phyloP scores from a whole-genome alignment of 2,797 vertebrate species.

The Microctenopoma stevenorrisi region DNA sequence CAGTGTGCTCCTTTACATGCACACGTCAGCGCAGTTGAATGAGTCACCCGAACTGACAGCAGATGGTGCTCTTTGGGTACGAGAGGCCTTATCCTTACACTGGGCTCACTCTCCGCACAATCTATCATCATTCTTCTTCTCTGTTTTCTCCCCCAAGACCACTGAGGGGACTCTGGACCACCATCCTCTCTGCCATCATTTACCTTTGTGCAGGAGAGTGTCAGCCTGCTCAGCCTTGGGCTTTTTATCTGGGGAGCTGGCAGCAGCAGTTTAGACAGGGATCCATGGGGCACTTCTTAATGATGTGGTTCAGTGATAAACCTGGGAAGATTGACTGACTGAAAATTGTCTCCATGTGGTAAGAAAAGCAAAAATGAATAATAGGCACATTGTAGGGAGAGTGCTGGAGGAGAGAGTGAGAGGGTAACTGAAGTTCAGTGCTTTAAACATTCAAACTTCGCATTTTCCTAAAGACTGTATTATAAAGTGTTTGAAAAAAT shows the following conservation, averaged over 20 bases:
- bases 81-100: conserved; percentile 69
- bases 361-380: conserved; percentile 40
- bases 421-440: conserved; percentile 46
- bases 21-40: conserved; percentile 70
- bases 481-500: conserved; percentile 23
- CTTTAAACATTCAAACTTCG: conserved; percentile 61
- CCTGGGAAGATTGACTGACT: conserved; percentile 67
- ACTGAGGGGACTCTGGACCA: conserved; percentile 78
- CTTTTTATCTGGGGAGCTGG: conserved; percentile 75
- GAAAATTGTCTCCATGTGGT: conserved; percentile 53
- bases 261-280: conserved; percentile 73
- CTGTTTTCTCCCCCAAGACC: conserved; percentile 69
- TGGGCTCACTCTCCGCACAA: conserved; percentile 70
- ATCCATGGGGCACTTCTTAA: conserved; percentile 77
- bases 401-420: conserved; percentile 39
- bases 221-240: conserved; percentile 78
- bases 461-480: conserved; percentile 49
- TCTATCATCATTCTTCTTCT: conserved; percentile 81
- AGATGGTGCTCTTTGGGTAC: conserved; percentile 88
- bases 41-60: conserved; percentile 83
- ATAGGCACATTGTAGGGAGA: conserved; percentile 26
- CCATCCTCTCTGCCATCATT: conserved; percentile 80
- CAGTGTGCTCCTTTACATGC: conserved; percentile 71
- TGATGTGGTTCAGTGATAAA: conserved; percentile 78
- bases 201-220: conserved; percentile 79